Evolutionary conservation across 64 coral and sea anemone species (phyloP).

Genomic region (Hydrozoanthus tunicans): DNA sequence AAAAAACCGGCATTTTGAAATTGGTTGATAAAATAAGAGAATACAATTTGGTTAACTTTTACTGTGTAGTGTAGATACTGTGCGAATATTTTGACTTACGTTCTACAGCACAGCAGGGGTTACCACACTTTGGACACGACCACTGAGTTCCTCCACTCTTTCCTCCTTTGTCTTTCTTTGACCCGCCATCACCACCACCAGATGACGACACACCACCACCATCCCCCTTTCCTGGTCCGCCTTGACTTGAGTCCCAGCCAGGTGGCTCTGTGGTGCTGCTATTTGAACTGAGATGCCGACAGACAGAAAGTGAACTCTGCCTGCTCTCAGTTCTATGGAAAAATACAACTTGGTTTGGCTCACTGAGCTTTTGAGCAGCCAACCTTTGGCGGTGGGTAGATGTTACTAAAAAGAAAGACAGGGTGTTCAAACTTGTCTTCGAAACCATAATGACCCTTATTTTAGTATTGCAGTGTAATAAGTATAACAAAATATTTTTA

Average conservation of each 20-base stretch:
- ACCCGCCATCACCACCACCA: constrained; percentile 40
- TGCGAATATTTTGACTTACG: constrained; percentile 45
- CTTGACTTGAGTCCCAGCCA: constrained; percentile 56
- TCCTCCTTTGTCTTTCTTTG: constrained; percentile 71
- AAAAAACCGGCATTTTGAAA: neutral
- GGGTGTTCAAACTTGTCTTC: too few species aligned
- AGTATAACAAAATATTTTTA: neutral
- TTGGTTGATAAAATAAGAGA: neutral
- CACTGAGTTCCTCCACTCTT: constrained; percentile 71
- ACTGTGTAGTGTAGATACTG: too few species aligned
- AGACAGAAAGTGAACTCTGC: neutral
- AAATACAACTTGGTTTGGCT: neutral
- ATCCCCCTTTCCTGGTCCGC: neutral
- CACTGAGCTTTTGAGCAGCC: neutral
- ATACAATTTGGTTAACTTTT: neutral
- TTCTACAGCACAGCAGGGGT: constrained; percentile 88
- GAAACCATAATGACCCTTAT: neutral
- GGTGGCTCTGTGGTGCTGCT: constrained; percentile 45
- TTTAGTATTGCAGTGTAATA: neutral
- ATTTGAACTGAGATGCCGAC: constrained; percentile 44
- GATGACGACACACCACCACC: constrained; percentile 14
- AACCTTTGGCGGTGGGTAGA: neutral
- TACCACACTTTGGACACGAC: constrained; percentile 94
- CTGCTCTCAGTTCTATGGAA: neutral
- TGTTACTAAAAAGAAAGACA: constrained; percentile 7